Conservation (phyloP, 2,797 vertebrate genomes). For the Sylvia borin region DNA sequence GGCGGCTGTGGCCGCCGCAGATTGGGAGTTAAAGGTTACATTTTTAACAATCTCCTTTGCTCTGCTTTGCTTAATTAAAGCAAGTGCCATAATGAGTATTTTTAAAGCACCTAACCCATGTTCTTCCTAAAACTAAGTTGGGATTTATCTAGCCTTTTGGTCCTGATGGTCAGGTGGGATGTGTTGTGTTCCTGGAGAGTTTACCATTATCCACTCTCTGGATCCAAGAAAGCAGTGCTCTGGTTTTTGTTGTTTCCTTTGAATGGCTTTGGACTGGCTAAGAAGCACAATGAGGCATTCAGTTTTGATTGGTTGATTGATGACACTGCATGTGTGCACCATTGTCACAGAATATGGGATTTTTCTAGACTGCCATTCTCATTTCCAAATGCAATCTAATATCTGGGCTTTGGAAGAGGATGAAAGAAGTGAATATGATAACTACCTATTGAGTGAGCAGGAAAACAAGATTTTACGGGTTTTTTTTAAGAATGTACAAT, state of each 20-base stretch:
- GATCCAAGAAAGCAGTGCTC: neutral
- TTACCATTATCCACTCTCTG: neutral
- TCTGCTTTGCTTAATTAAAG: neutral
- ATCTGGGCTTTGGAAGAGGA: conserved; percentile 3
- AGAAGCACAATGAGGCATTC: conserved; percentile 41
- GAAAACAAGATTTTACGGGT: neutral
- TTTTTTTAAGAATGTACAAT: neutral
- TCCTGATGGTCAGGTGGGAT: neutral
- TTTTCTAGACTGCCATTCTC: neutral
- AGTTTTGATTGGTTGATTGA: conserved; percentile 41
- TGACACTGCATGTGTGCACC: conserved; percentile 12
- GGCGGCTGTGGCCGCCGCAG: neutral
- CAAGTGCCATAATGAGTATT: neutral
- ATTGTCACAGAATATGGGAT: conserved; percentile 10
- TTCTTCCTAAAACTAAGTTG: neutral
- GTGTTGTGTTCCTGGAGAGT: neutral
- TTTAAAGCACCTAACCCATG: neutral
- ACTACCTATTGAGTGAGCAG: neutral
- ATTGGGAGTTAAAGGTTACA: neutral
- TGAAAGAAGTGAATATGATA: neutral
- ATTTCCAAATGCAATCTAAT: conserved; percentile 1
- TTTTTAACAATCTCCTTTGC: neutral
- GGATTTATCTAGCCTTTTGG: neutral
- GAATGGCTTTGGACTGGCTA: neutral
- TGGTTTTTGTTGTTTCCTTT: conserved; percentile 26